Evolutionary conservation across 2,888 invertebrate genomes (phyloP), one percentile per base, ranked within the genome.

Genomic region (Acleris sparsana): DNA sequence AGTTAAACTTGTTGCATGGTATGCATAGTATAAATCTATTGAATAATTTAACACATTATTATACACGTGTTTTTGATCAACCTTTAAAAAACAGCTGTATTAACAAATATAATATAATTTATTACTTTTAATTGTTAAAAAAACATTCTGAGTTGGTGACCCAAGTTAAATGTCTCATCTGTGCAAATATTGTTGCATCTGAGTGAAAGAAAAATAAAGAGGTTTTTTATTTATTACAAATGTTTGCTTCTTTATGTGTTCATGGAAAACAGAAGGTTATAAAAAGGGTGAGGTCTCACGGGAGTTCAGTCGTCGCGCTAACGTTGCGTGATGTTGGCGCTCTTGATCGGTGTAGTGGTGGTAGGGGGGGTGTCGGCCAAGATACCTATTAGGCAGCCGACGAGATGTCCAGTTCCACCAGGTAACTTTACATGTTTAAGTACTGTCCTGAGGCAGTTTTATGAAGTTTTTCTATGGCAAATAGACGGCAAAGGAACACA

Each of bases 181-280:
- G 49, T 53, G 44, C 25, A 64, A 59, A 59, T 53, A 56, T 53
- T 44, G 52, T 44, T 53, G 13, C 44, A 9, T 25, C 13, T 13
- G 22, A 16, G 3, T 18, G 33, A 48, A 53, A 59, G 56, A 60
- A 60, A 60, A 53, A 64, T 59, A 49, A 48, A 29, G 25, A 48
- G 52, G 48, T 53, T 33, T 58, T 60, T 60, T 43, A 60, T 59
- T 58, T 18, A n/a, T 59, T 52, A 44, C 46, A 33, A 20, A 58
- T 20, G 39, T 59, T 53, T 64, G 17, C 29, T 2, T 46, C 48
- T 64, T 22, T 55, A 49, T 49, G 53, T 64, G 44, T 44, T 60
- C 60, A 49, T 55, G 64, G 57, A 60, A 63, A 59, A 64, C 60
- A 64, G 46, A 51, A 49, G 55, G 64, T 44, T 65, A 65, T 65